Evolutionary conservation across 2,888 invertebrate species (phyloP), one percentile per base, ranked within the genome.

Genomic region (Sphaerophoria rueppellii): DNA sequence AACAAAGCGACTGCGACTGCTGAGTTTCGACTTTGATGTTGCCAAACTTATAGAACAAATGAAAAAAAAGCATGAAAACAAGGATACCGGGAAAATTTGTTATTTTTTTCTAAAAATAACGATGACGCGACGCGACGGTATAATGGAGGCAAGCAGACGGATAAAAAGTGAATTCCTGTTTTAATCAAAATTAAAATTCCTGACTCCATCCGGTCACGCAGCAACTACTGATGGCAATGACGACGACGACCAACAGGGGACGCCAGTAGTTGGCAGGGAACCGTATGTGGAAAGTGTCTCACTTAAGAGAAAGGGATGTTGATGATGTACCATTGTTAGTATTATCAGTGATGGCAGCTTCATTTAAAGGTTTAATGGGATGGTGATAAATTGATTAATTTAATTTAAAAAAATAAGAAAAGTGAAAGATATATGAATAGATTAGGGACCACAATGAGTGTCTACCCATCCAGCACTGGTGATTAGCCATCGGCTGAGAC

Each of bases 121-220:
- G 48, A 9, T 11, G 16, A 48, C 24, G 24, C 24, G 24, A 37
- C 50, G 48, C 73, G 73, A 40, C 81, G 70, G 24, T 24, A 24
- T 24, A 24, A 24, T 24, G 24, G 24, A 24, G 2, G 73, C 0
- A 5, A 9, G 9, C 43, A 43, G 43, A 77, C 76, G 63, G 77
- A 77, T 80, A 81, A 85, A 81, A 85, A 81, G 58, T 12, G 76
- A 48, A 63, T 81, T 63, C 73, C 63, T 76, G 73, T 85, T 85
- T 85, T 85, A 85, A 85, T 85, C 81, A 85, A 85, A 85, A 85
- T 85, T 85, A 85, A 85, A 85, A 85, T 81, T 85, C 72, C 73
- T 73, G 76, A 77, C 73, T 85, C 85, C 81, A 85, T 70, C 72
- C 85, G 81, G 85, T 76, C 85, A 85, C 81, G 85, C 81, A 81